These are phyloP conservation scores for Drosophila prosaltans DNA, from an alignment of 1,140 invertebrate species.

Conservation along the genomic window DNA sequence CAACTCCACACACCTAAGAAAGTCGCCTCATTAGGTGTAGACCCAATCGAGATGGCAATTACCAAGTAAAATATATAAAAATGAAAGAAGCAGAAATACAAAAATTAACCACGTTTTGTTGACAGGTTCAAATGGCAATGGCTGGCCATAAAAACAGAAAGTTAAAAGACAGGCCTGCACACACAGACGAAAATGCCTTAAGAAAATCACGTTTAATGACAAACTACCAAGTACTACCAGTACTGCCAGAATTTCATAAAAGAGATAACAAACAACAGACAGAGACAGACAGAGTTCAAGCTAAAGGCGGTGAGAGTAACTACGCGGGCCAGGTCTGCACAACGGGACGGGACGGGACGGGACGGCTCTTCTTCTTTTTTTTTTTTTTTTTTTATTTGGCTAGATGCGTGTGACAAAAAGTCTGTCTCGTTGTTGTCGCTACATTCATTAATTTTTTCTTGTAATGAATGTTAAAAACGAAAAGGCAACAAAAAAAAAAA, in stretches of 20 bases:
- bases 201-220: constrained; percentile 71
- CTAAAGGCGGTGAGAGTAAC: constrained; percentile 62
- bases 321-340: constrained; percentile 23
- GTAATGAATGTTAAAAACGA: constrained; percentile 73
- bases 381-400: neutral
- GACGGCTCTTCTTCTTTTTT: neutral
- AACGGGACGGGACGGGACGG: neutral
- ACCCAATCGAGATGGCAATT: constrained; percentile 60
- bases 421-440: constrained; percentile 8
- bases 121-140: constrained; percentile 72
- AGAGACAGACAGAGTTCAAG: constrained; percentile 21
- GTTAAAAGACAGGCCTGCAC: constrained; percentile 44
- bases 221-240: constrained; percentile 25
- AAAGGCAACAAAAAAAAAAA: neutral
- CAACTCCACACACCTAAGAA: constrained; percentile 52
- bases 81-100: constrained; percentile 6
- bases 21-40: constrained; percentile 59
- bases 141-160: constrained; percentile 71
- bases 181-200: constrained; percentile 54
- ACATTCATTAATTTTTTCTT: constrained; percentile 67
- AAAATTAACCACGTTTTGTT: constrained; percentile 25
- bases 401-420: constrained; percentile 19
- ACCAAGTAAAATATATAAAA: constrained; percentile 46
- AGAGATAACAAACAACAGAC: constrained; percentile 4
- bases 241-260: constrained; percentile 48